Conservation (phyloP, 2,797 vertebrate genomes). For the Austrolebias charrua region DNA sequence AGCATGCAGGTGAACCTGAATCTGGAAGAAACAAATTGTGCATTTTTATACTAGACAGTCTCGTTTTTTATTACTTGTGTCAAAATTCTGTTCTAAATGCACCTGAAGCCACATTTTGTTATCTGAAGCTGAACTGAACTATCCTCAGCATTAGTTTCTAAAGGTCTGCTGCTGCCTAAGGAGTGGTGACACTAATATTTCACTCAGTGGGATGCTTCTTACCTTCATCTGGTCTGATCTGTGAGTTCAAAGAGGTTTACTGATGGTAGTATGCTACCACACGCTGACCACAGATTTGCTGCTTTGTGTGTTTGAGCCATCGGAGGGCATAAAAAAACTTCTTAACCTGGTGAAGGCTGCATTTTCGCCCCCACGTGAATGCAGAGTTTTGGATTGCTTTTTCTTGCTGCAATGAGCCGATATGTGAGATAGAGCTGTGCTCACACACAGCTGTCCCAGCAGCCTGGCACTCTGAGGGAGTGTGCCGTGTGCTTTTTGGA, state of each 20-base stretch:
- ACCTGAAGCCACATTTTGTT: neutral
- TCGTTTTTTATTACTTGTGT: neutral
- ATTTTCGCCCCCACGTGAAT: constrained; percentile 18
- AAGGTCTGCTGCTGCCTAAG: neutral
- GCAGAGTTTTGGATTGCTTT: constrained; percentile 53
- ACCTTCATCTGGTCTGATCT: constrained; percentile 16
- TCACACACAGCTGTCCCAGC: constrained; percentile 71
- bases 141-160: neutral
- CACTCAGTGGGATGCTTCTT: constrained; percentile 11
- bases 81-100: neutral
- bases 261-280: neutral
- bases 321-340: constrained; percentile 3
- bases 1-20: neutral
- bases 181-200: constrained; percentile 9
- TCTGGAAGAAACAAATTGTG: too few species aligned
- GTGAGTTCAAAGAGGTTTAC: constrained; percentile 2
- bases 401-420: constrained; percentile 69
- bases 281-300: constrained; percentile 7
- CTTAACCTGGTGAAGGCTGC: constrained; percentile 1
- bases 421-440: constrained; percentile 71
- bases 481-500: constrained; percentile 57
- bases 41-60: too few species aligned
- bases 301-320: neutral
- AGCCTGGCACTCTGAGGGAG: constrained; percentile 61
- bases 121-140: neutral